Base-by-base conservation (phyloP, 2,113 vertebrate species). In the Scomber scombrus region DNA sequence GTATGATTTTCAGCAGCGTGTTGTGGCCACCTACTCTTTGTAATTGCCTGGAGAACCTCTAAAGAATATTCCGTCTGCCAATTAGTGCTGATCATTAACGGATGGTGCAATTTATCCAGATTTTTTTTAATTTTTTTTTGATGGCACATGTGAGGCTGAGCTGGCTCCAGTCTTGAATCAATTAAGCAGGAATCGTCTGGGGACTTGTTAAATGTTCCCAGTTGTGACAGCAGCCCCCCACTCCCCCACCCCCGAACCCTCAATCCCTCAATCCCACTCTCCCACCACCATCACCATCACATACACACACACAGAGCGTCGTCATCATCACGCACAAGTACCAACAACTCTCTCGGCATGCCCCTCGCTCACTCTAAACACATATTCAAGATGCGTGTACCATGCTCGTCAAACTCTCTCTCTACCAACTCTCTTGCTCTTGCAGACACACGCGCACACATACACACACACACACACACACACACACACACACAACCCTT, bases 171-270 rank as follows among this genome's bases (percentile, higher is more conserved):
- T 62, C 75, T 91, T 92, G 84, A 93, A 91, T 92, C 91, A 88
- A 91, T 93, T 92, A 89, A 85, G 54, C 78, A 26, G 50, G 56
- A 84, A 88, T 88, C 46, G 64, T 91, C 87, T 75, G 63, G 89
- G 85, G 89, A 81, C 79, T 89, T 89, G 84, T 91, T 93, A 89
- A 90, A 88, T 85, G 84, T 88, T 92, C 88, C 88, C 85, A 80
- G 80, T 85, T 78, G 84, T 88, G 88, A 89, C 84, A 85, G 78
- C 63, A 21, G 2, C 8, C 60, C 58, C 52, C 55, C 26, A 26
- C 23, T 26, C 4, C 23, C 0, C 13, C 31, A 2, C 7, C 13
- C 10, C 11, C 23, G 23, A 2, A 26, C 23, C 46, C 11, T 34
- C 31, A 5, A 34, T 7, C 2, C 15, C 46, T 14, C n/a, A 6